Base-by-base conservation (phyloP, 37 sponge, comb jelly and placozoan species). In the Bolinopsis microptera region DNA sequence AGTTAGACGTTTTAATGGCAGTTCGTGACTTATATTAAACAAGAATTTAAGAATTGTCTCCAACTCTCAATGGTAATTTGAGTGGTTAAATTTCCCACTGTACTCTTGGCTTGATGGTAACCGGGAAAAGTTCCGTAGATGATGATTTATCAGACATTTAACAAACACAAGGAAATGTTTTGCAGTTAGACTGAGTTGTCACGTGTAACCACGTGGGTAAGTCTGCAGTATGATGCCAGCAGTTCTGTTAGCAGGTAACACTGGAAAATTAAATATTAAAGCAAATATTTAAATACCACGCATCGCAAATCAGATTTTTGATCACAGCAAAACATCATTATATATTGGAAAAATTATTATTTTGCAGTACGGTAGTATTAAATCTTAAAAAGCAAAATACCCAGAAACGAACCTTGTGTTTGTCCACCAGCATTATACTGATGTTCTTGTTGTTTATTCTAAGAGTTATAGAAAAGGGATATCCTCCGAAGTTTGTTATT, bases 211-310 rank as follows among this genome's bases (percentile, higher is more conserved):
- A 24, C 25, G 27, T 39, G 41, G 2, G 90, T 86, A 25, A 39
- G 90, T 24, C 90, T 40, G 36, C 90, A 86, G 90, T 86, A 86
- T 30, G 90, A 39, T 2, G 90, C 90, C 40, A 86, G 90, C 8
- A 86, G 90, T 48, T 86, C 90, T 23, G 61, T 86, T 48, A 86
- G 35, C 1, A 86, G 61, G 48, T 86, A 86, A 34, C 90, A 41
- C 90, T 86, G 90, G 36, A 32, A 32, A 86, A 21, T 39, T 16
- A 86, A 31, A n/a, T 86, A 77, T 72, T 13, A 22, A 18, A 67
- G 68, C 18, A 67, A 67, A 67, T 18, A 67, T 67, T 67, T 18
- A 13, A 67, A 67, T 67, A 67, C 68, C 18, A 67, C 18, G 68
- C 13, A 67, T 13, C 13, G 13, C 13, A 13, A 18, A 67, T 67